Conservation (phyloP, 2,888 invertebrate species). For the Drosophila anceps region DNA sequence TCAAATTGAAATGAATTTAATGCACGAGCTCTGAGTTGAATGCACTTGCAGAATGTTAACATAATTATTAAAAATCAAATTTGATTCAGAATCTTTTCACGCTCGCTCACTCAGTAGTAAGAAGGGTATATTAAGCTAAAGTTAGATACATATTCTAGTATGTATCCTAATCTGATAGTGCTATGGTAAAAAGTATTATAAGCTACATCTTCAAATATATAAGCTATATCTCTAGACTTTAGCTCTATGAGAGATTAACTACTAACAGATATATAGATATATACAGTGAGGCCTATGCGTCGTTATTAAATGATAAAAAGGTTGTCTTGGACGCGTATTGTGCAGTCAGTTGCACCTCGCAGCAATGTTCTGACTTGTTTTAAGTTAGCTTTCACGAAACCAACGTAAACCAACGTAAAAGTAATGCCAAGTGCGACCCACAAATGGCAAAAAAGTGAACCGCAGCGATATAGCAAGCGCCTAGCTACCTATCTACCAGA, state of each 20-base stretch:
- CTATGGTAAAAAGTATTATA: too few relatives aligned
- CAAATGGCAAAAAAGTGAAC: slow-evolving; percentile 51
- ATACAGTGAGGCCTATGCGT: too few relatives aligned
- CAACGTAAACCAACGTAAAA: slow-evolving; percentile 17
- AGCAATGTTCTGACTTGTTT: slow-evolving; percentile 19
- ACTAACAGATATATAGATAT: too few relatives aligned
- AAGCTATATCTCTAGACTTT: too few relatives aligned
- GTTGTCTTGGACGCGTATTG: not conserved
- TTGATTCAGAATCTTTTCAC: slow-evolving; percentile 32
- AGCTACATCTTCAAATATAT: too few relatives aligned
- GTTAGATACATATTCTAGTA: too few relatives aligned
- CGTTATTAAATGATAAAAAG: too few relatives aligned
- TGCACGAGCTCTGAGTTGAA: slow-evolving; percentile 50
- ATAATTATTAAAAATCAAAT: slow-evolving; percentile 17
- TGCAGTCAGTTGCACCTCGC: not conserved
- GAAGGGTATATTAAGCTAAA: not conserved
- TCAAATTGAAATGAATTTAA: slow-evolving; percentile 50
- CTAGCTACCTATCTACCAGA: slow-evolving; percentile 26
- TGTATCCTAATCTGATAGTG: too few relatives aligned
- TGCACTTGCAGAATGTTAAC: slow-evolving; percentile 41
- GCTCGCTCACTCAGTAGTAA: not conserved
- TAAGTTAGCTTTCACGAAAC: slow-evolving; percentile 58
- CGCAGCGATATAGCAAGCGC: slow-evolving; percentile 38
- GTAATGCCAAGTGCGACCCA: slow-evolving; percentile 62
- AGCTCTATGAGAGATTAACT: not conserved